Base-by-base conservation (phyloP, 2,797 vertebrate genomes). In the Fringilla coelebs region DNA sequence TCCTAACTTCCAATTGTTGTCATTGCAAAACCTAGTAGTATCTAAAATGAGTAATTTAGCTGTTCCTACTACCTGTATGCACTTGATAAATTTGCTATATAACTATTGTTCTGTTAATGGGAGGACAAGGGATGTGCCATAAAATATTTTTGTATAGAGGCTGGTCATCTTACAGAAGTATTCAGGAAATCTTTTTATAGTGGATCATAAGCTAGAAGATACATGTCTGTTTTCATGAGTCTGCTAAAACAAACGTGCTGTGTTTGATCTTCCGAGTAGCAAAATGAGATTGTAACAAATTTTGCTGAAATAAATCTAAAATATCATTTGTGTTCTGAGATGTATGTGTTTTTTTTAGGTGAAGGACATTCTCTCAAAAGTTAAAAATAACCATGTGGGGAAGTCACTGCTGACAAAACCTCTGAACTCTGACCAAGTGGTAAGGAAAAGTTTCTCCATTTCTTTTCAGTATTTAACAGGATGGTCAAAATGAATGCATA, bases 341-440 rank as follows among this genome's bases (percentile, higher is more conserved):
- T 67, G 22, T 62, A 25, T 79, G 43, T 92, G 31, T 97, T 92
- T 97, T 24, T 96, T 97, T 80, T 77, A 99, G 99, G 97, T 99
- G 90, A 98, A 98, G 36, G 95, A 98, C 58, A 21, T 98, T 70
- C 98, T 99, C 24, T 92, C 98, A 82, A 98, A 98, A 96, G 96
- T 98, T 94, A 98, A 99, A 60, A 96, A 96, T 45, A 97, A 95
- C 66, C 97, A 97, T 9, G 68, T 98, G 87, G 98, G 98, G 93
- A 98, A 98, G 57, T 98, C 99, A 4, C 98, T 99, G 57, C 93
- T 99, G 48, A 98, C 98, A 97, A 97, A 96, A 22, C 90, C 98
- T 79, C 98, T 99, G 85, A 98, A 80, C 97, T 93, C 93, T 71
- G 98, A 99, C 46, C 99, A 99, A 86, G 98, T 98, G 99, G 99